Evolutionary conservation across 2,888 invertebrate genomes (phyloP), one percentile per base, ranked within the genome.

Genomic region (Allolobophora icterica): DNA sequence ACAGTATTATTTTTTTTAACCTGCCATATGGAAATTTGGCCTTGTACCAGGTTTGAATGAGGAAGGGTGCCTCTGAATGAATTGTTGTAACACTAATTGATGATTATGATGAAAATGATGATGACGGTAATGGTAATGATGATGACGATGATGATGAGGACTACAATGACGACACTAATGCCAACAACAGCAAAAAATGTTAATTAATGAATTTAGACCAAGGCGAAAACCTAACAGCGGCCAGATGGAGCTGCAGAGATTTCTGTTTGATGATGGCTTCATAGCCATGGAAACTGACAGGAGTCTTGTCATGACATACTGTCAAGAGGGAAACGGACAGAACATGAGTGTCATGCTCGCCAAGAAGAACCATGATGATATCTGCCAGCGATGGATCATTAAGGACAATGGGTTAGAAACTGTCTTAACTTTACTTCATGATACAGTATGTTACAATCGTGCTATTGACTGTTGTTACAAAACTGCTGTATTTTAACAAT

Each of bases 381-480:
- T 95, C 91, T 93, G 93, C 91, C 95, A 95, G 92, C 93, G 94
- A 38, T 95, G 95, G 95, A 90, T 94, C 45, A 93, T 95, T 91
- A 93, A 93, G 90, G 94, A 94, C 91, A 94, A 94, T 93, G 95
- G 95, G 95, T 95, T 91, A 92, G 94, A 40, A 33, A 6, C 34
- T 83, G 30, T n/a, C 19, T n/a, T 71, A 30, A 24, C 30, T 13
- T 30, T 30, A 4, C 30, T 58, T 58, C n/a, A n/a, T 71, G 71
- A n/a, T 71, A 8, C 71, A 71, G 71, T 71, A n/a, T 11, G 1
- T 71, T n/a, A 71, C n/a, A 13, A 71, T 71, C 24, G 4, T 8
- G 30, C 71, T 71, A n/a, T n/a, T 71, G n/a, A n/a, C n/a, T 8
- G 11, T 71, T 71, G 30, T 30, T 71, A 11, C 71, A 71, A 71